These are phyloP conservation scores for Apantesis nais DNA, from an alignment of 2,888 invertebrate species.

Conservation along the genomic window DNA sequence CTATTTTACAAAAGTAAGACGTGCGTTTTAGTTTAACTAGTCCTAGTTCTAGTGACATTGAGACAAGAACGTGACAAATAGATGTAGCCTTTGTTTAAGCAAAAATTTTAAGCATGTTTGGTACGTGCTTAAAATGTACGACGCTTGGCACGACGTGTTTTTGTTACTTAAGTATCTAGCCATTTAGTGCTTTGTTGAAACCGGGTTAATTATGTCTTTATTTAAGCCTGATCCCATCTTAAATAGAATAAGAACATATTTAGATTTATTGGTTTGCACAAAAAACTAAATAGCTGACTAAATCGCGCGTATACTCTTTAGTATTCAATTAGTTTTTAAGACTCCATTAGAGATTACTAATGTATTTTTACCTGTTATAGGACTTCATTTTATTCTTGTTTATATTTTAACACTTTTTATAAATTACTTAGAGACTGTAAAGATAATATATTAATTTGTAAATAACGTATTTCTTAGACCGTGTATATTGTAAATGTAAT, in stretches of 20 bases:
- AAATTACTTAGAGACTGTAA: slow-evolving; percentile 46
- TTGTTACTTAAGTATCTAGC: not conserved
- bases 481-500: slow-evolving; percentile 37
- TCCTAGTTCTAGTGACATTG: not conserved
- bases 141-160: not conserved
- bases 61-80: slow-evolving; percentile 1
- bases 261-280: not conserved
- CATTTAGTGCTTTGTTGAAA: not conserved
- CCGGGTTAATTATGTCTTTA: not conserved
- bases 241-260: not conserved
- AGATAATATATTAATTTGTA: slow-evolving; percentile 35
- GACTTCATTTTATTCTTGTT: slow-evolving; percentile 2
- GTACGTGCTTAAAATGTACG: too few species aligned
- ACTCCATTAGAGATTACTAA: slow-evolving; percentile 21
- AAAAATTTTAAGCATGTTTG: not conserved
- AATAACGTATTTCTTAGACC: slow-evolving; percentile 31
- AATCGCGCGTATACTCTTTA: not conserved
- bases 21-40: slow-evolving; percentile 6
- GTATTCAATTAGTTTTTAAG: not conserved
- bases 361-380: slow-evolving; percentile 11
- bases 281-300: not conserved
- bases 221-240: not conserved
- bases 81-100: not conserved
- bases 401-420: slow-evolving; percentile 20
- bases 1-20: not conserved